Evolutionary conservation across 2,113 vertebrate genomes (phyloP).

Genomic region (Cyanoderma ruficeps): DNA sequence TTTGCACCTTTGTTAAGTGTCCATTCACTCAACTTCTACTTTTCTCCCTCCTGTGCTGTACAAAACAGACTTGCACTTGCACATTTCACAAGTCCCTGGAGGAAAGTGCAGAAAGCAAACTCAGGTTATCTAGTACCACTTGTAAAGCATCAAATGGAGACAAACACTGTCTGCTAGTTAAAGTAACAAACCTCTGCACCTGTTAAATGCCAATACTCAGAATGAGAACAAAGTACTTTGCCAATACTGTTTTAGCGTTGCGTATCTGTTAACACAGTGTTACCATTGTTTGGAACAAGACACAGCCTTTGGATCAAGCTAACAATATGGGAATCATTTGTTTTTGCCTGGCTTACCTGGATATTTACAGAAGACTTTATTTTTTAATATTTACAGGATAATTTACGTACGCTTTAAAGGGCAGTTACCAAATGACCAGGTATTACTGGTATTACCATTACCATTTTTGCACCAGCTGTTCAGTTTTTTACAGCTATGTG

Average conservation of each 20-base stretch:
- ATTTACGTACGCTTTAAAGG: not conserved
- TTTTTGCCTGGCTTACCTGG: not conserved
- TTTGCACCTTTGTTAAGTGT: not conserved
- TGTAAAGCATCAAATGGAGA: not conserved
- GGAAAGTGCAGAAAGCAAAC: not conserved
- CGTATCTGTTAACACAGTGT: accelerated
- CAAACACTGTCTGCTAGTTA: not conserved
- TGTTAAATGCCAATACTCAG: not conserved
- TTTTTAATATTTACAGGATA: not conserved
- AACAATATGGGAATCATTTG: accelerated
- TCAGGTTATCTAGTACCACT: not conserved
- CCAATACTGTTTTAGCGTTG: not conserved
- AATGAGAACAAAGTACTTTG: not conserved
- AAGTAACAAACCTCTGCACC: not conserved
- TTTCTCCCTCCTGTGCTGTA: not conserved
- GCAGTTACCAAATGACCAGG: not conserved
- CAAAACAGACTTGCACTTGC: accelerated
- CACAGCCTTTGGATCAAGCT: not conserved
- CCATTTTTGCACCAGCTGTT: not conserved
- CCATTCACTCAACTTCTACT: not conserved
- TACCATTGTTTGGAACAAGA: not conserved
- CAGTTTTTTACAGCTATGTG: not conserved
- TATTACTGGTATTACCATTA: not conserved
- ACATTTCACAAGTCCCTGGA: not conserved
- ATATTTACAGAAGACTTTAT: not conserved